Conservation (phyloP, 2,113 vertebrate genomes). For the Sapayoa aenigma region DNA sequence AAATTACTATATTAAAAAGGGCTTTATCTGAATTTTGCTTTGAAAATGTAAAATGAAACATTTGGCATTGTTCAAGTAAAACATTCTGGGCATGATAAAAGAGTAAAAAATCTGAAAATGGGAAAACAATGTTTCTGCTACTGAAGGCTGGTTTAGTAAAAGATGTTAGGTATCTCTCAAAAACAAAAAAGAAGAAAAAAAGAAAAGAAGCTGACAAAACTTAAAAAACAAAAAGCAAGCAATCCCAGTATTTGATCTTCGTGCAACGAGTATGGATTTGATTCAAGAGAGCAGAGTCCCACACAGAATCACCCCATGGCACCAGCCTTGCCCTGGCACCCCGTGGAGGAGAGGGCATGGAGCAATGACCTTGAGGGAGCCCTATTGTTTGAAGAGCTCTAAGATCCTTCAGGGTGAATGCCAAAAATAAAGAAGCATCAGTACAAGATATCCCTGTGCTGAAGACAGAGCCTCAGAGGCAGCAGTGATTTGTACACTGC, state of each 20-base stretch:
- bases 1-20: not conserved
- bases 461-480: not conserved
- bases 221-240: not conserved
- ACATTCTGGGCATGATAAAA: not conserved
- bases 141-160: not conserved
- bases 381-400: not conserved
- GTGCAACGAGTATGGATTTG: not conserved
- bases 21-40: not conserved
- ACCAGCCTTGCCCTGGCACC: not conserved
- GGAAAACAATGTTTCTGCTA: not conserved
- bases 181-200: not conserved
- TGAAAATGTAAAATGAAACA: not conserved
- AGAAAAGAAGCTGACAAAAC: not conserved
- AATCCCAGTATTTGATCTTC: not conserved
- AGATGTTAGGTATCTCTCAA: not conserved
- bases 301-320: not conserved
- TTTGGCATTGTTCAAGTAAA: not conserved
- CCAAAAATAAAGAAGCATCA: not conserved
- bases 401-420: not conserved
- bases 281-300: not conserved
- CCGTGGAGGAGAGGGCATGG: rapidly evolving
- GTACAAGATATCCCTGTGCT: not conserved
- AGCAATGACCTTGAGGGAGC: not conserved
- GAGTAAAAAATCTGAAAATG: not conserved
- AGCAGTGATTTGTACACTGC: not conserved